phyloP scores from a whole-genome alignment of 2,888 invertebrate genomes.

The Cephalotes varians region DNA sequence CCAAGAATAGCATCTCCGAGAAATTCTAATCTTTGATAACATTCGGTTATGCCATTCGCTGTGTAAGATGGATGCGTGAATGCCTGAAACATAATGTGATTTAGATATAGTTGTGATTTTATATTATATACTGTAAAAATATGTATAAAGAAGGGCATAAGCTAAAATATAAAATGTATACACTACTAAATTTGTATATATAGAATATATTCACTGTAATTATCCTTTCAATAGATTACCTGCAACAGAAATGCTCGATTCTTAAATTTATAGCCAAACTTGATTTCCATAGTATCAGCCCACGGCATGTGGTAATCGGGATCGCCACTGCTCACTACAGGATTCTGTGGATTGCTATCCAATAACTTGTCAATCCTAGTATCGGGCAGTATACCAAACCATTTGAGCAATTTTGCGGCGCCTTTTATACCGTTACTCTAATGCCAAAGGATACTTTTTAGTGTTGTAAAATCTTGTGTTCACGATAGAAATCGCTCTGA shows the following conservation, averaged over 20 bases:
- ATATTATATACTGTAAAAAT: constrained; percentile 13
- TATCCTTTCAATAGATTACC: constrained; percentile 90
- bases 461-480: too few relatives aligned
- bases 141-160: constrained; percentile 84
- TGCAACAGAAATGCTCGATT: constrained; percentile 94
- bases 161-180: neutral
- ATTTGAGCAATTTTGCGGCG: constrained; percentile 88
- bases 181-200: neutral
- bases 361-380: constrained; percentile 83
- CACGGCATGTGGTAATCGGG: constrained; percentile 84
- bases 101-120: neutral
- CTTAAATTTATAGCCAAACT: constrained; percentile 92
- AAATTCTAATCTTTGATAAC: constrained; percentile 89
- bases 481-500: too few relatives aligned
- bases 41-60: constrained; percentile 93
- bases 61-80: constrained; percentile 97
- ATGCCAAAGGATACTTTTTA: constrained; percentile 21
- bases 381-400: constrained; percentile 89
- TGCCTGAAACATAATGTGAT: constrained; percentile 87
- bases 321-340: constrained; percentile 63
- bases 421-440: constrained; percentile 87
- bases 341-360: constrained; percentile 63
- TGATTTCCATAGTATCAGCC: constrained; percentile 87
- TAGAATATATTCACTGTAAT: neutral
- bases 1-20: constrained; percentile 71